phyloP scores from a whole-genome alignment of 1,140 invertebrate species.

The Saxidomus purpurata region DNA sequence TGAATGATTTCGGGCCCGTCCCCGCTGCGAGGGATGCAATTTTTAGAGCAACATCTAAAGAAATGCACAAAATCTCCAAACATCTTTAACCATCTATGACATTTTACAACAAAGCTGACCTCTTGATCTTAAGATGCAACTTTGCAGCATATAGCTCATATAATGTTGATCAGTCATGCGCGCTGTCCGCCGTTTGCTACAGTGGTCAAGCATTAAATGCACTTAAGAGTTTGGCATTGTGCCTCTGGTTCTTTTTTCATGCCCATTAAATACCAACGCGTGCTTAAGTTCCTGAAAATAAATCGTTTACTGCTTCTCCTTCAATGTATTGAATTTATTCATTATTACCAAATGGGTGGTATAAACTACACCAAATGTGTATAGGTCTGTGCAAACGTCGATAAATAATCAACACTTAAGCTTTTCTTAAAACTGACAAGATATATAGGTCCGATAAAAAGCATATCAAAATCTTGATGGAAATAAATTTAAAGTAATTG shows the following conservation, averaged over 20 bases:
- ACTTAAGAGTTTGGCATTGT: conserved; percentile 40
- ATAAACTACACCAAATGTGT: background rate
- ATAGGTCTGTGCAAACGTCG: background rate
- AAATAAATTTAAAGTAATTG: conserved; percentile 51
- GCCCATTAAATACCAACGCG: conserved; percentile 52
- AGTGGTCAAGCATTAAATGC: conserved; percentile 62
- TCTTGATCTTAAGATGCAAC: conserved; percentile 65
- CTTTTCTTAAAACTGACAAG: background rate
- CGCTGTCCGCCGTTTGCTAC: background rate
- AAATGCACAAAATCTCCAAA: conserved; percentile 6
- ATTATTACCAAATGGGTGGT: background rate
- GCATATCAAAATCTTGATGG: conserved; percentile 23
- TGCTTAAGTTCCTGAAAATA: conserved; percentile 36
- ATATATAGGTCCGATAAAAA: conserved; percentile 34
- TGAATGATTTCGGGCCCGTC: background rate
- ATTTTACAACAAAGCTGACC: conserved; percentile 55
- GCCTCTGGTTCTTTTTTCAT: conserved; percentile 44
- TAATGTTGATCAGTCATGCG: conserved; percentile 34
- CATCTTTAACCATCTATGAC: conserved; percentile 52
- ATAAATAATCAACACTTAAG: background rate
- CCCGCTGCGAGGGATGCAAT: conserved; percentile 61
- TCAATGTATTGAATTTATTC: conserved; percentile 11
- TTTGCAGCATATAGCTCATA: conserved; percentile 60
- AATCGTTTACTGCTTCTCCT: conserved; percentile 23
- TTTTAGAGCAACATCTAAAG: conserved; percentile 50